A percentile compares a stretch with the other conserved stretches of the same genome.
Evolutionary conservation across 2,888 invertebrate species (phyloP).

Genomic region (Taenaris catops): DNA sequence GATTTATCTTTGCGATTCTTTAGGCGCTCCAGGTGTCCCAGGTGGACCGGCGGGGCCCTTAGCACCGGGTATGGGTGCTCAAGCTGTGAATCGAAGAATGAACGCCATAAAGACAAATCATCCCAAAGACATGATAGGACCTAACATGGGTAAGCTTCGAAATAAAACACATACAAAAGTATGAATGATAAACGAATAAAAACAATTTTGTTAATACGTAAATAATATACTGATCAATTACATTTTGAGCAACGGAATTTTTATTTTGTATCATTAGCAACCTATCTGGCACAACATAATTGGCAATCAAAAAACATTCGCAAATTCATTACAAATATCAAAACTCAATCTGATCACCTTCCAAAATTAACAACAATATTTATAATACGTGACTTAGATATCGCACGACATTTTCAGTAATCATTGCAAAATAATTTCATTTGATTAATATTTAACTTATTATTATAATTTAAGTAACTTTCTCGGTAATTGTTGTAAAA

Average conservation of each 20-base stretch:
- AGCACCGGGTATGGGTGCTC: conserved; percentile 71
- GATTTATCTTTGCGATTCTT: not conserved
- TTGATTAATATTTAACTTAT: no score
- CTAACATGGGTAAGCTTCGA: conserved; percentile 86
- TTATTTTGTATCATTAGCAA: conserved; percentile 9
- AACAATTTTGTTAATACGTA: no score
- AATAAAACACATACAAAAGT: no score
- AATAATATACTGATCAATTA: no score
- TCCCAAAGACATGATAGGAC: conserved; percentile 89
- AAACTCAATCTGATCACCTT: conserved; percentile 18
- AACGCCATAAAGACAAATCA: conserved; percentile 94
- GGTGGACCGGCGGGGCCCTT: conserved; percentile 62
- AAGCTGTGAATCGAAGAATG: conserved; percentile 86
- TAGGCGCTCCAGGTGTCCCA: conserved; percentile 57
- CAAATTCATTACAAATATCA: conserved; percentile 16
- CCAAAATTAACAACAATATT: conserved; percentile 16
- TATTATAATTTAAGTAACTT: no score
- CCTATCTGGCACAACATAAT: conserved; percentile 23
- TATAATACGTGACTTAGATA: conserved; percentile 1
- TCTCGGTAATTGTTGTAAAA: no score
- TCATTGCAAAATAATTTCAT: no score
- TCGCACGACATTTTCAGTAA: conserved; percentile 17
- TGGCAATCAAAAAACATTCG: conserved; percentile 17
- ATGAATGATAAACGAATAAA: no score
- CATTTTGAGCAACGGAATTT: no score